Evolutionary conservation across 2,797 vertebrate genomes (phyloP).

Genomic region (Liparis tanakae): DNA sequence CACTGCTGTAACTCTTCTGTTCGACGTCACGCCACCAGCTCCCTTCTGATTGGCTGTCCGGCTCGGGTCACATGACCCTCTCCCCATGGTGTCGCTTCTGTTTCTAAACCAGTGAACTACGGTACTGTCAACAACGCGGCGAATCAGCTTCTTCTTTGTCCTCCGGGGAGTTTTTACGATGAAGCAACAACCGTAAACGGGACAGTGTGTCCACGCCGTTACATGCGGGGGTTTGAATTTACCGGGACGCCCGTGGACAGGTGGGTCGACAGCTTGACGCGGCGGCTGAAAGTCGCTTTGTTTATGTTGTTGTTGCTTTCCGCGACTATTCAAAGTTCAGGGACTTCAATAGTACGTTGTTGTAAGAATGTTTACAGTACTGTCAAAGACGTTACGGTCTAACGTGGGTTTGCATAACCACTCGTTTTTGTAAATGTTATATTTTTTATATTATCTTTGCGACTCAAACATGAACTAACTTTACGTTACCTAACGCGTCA

Average conservation of each 20-base stretch:
- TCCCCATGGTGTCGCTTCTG: not conserved
- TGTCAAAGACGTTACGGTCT: no score
- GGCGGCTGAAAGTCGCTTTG: not conserved
- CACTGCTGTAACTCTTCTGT: not conserved
- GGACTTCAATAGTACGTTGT: not conserved
- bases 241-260: not conserved
- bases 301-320: slow-evolving; percentile 31
- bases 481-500: not conserved
- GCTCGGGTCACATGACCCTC: slow-evolving; percentile 47
- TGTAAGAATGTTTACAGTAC: accelerated
- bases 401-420: not conserved
- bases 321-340: slow-evolving; percentile 9
- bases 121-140: accelerated
- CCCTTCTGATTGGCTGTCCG: slow-evolving; percentile 33
- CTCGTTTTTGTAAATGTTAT: not conserved
- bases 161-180: not conserved
- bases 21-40: slow-evolving; percentile 7
- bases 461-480: not conserved
- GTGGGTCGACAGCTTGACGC: slow-evolving; percentile 7
- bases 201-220: accelerated
- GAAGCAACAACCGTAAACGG: not conserved
- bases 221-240: accelerated
- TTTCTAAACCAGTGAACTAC: no score
- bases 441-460: not conserved
- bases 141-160: no score